Conservation (phyloP, 35 echinoderm and acorn worm genomes). For the Lytechinus variegatus region DNA sequence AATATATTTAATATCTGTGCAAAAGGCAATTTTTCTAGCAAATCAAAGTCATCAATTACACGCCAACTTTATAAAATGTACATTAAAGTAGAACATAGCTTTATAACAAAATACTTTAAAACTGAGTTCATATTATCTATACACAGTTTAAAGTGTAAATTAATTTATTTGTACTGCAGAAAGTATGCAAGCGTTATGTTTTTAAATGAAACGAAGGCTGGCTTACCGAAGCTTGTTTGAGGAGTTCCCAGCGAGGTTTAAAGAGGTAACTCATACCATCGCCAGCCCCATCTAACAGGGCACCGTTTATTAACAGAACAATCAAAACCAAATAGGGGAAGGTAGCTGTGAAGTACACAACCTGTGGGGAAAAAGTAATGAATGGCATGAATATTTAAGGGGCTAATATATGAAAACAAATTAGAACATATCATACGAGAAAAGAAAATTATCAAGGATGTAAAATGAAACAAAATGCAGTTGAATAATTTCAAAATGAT, state of each 20-base stretch:
- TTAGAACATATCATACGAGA: neutral
- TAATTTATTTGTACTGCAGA: no score
- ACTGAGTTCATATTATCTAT: no score
- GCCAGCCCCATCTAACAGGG: conserved; percentile 74
- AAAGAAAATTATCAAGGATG: neutral
- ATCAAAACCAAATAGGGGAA: conserved; percentile 88
- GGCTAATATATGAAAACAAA: neutral
- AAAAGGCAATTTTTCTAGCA: no score
- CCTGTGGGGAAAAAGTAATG: conserved; percentile 46
- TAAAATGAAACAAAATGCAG: neutral
- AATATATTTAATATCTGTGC: no score
- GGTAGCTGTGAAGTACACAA: conserved; percentile 92
- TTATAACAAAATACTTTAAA: no score
- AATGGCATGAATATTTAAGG: neutral
- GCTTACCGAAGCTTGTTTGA: conserved; percentile 73
- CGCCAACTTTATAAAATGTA: no score
- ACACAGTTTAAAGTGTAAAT: no score
- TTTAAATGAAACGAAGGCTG: neutral
- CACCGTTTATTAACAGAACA: conserved; percentile 73
- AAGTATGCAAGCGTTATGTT: neutral
- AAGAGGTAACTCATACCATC: conserved; percentile 87
- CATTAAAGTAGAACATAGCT: no score
- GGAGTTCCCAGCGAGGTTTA: conserved; percentile 77
- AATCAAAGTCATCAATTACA: no score
- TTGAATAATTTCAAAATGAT: neutral